Base-by-base conservation (phyloP, 2,113 vertebrate genomes). In the Athene noctua region DNA sequence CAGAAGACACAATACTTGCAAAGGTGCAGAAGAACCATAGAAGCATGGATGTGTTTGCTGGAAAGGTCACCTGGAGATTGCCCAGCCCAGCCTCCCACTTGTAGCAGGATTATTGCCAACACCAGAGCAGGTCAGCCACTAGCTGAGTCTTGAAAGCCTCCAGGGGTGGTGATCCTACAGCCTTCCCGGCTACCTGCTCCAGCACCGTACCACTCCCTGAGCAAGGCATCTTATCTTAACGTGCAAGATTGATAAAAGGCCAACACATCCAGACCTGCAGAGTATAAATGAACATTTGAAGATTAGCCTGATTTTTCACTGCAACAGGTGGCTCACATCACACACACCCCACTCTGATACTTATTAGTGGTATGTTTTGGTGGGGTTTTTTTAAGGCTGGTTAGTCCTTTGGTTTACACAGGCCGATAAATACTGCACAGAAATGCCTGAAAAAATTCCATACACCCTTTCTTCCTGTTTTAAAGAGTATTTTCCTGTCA, bases 401-500 rank as follows among this genome's bases (percentile, higher is more conserved):
- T 81, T 91, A 61, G 42, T 49, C 40, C 58, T 83, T 86, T 6
- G 16, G 55, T 74, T 96, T 87, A 46, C 15, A 62, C 6, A 88
- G 30, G 27, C 38, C 54, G 38, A 67, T 81, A 93, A 94, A 85
- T n/a, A 71, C 18, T 74, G 58, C 27, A 34, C 52, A 75, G 74
- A 94, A 68, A 11, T 55, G 29, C 54, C 66, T 51, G 81, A 46
- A 77, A 65, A 46, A 62, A 61, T 2, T 13, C 57, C 22, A 21
- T 52, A 29, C 5, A 29, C 49, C 34, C 34, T 79, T 87, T 94
- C 46, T 80, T 94, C 81, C 84, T 46, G 27, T 32, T 94, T 91
- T n/a, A 82, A 67, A 77, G 51, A 59, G 44, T 57, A 54, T 61
- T 96, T 94, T 79, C 66, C 74, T 81, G 90, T 81, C 93, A 97